Evolutionary conservation across 2,797 vertebrate species (phyloP).

Genomic region (Pogoniulus pusillus): DNA sequence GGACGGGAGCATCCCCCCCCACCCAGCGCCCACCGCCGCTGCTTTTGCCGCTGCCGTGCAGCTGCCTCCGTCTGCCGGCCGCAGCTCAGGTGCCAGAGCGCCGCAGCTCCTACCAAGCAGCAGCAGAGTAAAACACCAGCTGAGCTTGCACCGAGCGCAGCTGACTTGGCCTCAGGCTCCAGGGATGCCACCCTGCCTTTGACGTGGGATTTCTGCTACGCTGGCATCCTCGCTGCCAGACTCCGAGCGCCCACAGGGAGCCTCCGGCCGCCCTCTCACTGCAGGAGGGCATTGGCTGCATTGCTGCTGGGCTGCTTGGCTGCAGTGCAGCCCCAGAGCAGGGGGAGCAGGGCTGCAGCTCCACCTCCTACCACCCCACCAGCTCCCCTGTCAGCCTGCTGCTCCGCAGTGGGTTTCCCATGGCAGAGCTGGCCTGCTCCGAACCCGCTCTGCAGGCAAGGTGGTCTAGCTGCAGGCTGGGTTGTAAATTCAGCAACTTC

Average conservation of each 20-base stretch:
- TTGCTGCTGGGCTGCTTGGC: accelerated
- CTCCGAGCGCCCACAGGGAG: accelerated
- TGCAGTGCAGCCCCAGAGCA: neutral
- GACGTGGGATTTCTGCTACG: accelerated
- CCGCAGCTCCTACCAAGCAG: neutral
- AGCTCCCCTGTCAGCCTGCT: neutral
- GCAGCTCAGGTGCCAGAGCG: neutral
- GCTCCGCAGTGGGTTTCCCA: constrained; percentile 11
- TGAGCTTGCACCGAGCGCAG: accelerated
- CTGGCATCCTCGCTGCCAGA: accelerated
- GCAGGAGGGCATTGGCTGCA: neutral
- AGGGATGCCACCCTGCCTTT: neutral
- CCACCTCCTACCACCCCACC: neutral
- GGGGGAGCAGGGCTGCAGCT: neutral
- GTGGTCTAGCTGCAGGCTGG: constrained; percentile 64
- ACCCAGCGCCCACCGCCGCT: accelerated
- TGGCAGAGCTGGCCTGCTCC: constrained; percentile 26
- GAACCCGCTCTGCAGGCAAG: constrained; percentile 56
- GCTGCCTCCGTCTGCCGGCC: accelerated
- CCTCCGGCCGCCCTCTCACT: neutral
- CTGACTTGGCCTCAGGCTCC: neutral
- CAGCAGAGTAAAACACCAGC: accelerated
- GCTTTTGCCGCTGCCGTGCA: neutral
- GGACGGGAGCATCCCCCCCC: neutral
- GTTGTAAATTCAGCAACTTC: constrained; percentile 60